Percentiles rank a stretch among this genome's conserved stretches.
phyloP scores from a whole-genome alignment of 2,113 vertebrate genomes.

The Ptilorrhoa leucosticta region DNA sequence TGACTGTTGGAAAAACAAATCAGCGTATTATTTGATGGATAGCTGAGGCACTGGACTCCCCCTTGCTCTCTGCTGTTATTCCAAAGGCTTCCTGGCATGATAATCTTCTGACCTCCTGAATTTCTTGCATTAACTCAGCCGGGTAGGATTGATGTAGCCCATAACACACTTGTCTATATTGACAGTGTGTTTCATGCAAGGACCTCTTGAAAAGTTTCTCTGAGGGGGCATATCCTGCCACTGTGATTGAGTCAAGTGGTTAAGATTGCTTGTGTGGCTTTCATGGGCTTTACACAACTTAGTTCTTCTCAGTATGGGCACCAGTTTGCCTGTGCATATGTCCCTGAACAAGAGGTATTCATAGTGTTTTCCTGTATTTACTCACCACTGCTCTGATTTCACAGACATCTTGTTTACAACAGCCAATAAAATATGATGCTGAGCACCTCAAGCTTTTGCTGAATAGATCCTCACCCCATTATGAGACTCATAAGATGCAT shows the following conservation, averaged over 20 bases:
- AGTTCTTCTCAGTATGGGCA: background rate
- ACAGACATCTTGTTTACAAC: background rate
- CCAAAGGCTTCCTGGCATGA: background rate
- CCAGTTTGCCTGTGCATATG: background rate
- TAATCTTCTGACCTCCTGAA: constrained; percentile 11
- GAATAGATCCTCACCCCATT: background rate
- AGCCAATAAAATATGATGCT: accelerated
- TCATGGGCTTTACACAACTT: background rate
- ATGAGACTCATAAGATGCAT: background rate
- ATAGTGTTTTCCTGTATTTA: background rate
- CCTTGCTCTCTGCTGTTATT: background rate
- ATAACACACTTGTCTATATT: background rate
- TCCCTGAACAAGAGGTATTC: background rate
- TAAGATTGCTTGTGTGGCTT: background rate
- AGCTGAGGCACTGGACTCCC: background rate
- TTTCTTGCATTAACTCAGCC: background rate
- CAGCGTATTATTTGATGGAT: background rate
- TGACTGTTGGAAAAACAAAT: constrained; percentile 6
- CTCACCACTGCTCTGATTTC: background rate
- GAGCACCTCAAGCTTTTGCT: background rate
- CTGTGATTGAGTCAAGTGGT: background rate
- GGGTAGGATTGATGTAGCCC: background rate
- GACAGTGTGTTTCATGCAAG: background rate
- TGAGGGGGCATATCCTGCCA: background rate
- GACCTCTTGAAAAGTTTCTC: background rate